These are phyloP conservation scores for Tachycineta bicolor DNA, from an alignment of 2,113 vertebrate species.

Conservation along the genomic window DNA sequence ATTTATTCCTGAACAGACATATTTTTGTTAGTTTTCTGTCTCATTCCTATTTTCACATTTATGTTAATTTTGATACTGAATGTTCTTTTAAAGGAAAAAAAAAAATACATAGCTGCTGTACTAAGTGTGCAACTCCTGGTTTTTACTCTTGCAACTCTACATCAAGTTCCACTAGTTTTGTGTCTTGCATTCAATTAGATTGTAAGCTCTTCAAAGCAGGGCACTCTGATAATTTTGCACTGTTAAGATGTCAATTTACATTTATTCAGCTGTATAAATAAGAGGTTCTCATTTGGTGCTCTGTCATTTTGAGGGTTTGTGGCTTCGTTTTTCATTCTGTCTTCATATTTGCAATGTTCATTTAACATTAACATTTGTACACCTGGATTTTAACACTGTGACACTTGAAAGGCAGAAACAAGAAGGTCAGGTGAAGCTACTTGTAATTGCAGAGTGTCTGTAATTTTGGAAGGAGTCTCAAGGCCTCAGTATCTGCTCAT, in stretches of 20 bases:
- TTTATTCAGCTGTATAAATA: background rate
- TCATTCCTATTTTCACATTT: background rate
- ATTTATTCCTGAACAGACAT: background rate
- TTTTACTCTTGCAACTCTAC: background rate
- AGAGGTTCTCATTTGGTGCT: background rate
- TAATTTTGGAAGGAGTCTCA: background rate
- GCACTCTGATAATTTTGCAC: background rate
- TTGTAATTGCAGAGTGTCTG: background rate
- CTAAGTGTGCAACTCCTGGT: background rate
- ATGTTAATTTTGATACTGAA: background rate
- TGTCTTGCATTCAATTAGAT: background rate
- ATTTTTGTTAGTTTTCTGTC: background rate
- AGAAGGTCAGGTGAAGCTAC: background rate
- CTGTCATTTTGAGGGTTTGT: background rate
- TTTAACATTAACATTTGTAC: background rate
- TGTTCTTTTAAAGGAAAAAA: background rate
- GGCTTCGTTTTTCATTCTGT: background rate
- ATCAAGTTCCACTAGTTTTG: background rate
- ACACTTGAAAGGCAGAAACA: background rate
- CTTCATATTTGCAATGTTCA: background rate
- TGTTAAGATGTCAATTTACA: background rate
- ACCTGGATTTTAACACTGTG: background rate
- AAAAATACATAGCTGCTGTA: background rate
- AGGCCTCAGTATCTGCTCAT: background rate
- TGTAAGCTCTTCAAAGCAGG: constrained; percentile 34